Conservation (phyloP, 2,113 vertebrate genomes). For the Cygnus buccinator region DNA sequence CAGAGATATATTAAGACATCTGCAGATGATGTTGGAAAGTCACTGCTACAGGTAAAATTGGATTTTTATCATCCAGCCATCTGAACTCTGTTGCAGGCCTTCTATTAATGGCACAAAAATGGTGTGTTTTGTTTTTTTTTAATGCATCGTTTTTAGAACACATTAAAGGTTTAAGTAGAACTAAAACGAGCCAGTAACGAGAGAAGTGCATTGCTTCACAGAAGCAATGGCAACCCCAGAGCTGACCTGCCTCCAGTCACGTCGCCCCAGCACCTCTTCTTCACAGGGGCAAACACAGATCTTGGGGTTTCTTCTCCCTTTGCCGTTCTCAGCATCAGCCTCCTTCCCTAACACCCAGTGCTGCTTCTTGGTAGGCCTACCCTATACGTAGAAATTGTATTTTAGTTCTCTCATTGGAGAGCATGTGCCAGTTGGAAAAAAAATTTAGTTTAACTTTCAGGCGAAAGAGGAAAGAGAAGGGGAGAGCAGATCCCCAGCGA, state of each 20-base stretch:
- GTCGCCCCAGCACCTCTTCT: background rate
- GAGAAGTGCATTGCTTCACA: background rate
- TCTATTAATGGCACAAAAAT: background rate
- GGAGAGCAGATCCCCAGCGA: background rate
- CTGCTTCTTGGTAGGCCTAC: too few species aligned
- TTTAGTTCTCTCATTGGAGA: background rate
- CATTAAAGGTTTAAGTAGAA: background rate
- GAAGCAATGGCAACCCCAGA: background rate
- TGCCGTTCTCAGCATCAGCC: background rate
- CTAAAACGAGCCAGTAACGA: background rate
- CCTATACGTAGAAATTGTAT: background rate
- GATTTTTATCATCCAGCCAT: background rate
- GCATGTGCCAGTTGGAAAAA: background rate
- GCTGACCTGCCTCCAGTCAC: fast-evolving
- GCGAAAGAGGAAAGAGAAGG: background rate
- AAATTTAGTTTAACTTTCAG: background rate
- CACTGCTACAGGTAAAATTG: background rate
- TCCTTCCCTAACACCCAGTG: background rate
- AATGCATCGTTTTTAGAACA: background rate
- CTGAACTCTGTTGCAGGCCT: background rate
- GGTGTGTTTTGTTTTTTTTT: background rate
- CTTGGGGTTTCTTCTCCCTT: background rate
- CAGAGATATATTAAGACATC: background rate
- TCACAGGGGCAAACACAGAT: fast-evolving
- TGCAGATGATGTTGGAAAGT: background rate